Base-by-base conservation (phyloP, 2,797 vertebrate genomes). In the Oreortyx pictus region DNA sequence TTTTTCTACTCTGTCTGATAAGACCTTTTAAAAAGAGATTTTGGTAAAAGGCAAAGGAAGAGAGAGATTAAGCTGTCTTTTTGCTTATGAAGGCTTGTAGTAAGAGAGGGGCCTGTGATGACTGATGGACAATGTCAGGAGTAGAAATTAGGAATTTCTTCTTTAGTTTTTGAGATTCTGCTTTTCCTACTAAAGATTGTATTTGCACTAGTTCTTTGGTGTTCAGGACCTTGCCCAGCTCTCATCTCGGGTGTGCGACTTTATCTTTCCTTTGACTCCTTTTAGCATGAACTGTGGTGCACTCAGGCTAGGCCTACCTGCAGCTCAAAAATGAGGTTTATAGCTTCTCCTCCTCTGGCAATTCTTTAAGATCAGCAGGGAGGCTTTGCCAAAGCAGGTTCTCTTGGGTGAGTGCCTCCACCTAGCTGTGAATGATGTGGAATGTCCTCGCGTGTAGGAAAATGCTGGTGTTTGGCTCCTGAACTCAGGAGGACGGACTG, bases 211-310 rank as follows among this genome's bases (percentile, higher is more conserved):
- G 14, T 49, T 70, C 23, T 66, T 57, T 31, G 22, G 33, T 47
- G 20, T 49, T 60, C 0, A 1, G 19, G 41, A 44, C 33, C 12
- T 67, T 54, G 54, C 47, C 29, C 31, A 67, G 33, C 54, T 25
- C 35, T 88, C n/a, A 7, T 41, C 14, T 57, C n/a, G 25, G 18
- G 25, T 56, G n/a, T 64, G 52, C 49, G 27, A n/a, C 49, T 77
- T 44, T 78, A 31, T 59, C 33, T 74, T 71, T 66, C 47, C 12
- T 59, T 52, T 0, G 2, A 22, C 50, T 39, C 64, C 23, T 11
- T 9, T 60, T 73, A 47, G 23, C 31, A 50, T 0, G 2, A 56
- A 37, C 76, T 2, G 1, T 0, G 1, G 49, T 54, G 7, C 8
- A 1, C 24, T 73, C 11, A 33, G 23, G 43, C 20, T 65, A 20